Conservation (phyloP, 2,888 invertebrate genomes). For the Venustoraphidia nigricollis region DNA sequence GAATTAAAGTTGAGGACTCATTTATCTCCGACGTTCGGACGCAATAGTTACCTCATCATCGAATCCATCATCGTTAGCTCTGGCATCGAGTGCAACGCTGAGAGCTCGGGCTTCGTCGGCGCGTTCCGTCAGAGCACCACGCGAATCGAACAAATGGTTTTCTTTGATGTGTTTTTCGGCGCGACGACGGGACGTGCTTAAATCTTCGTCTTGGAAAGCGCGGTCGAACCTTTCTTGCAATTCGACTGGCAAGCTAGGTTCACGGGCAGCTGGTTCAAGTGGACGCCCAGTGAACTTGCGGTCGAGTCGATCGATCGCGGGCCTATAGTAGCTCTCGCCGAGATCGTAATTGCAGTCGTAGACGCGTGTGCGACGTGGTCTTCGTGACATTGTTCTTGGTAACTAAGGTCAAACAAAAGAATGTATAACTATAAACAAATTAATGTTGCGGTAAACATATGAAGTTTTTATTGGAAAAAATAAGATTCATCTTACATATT, state of each 20-base stretch:
- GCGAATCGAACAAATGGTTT: slow-evolving; percentile 46
- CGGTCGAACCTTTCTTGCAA: slow-evolving; percentile 26
- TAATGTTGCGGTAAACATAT: too few relatives aligned
- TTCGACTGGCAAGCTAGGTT: slow-evolving; percentile 18
- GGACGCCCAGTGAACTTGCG: slow-evolving; percentile 46
- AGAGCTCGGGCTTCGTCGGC: slow-evolving; percentile 31
- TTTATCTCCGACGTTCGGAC: too few relatives aligned
- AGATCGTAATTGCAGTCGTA: slow-evolving; percentile 78
- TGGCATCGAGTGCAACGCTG: slow-evolving; percentile 25
- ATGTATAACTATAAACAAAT: too few relatives aligned
- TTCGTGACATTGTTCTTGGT: slow-evolving; percentile 24
- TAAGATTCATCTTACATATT: not conserved
- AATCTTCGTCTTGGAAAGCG: slow-evolving; percentile 34
- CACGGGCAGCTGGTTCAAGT: slow-evolving; percentile 17
- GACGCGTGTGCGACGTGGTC: slow-evolving; percentile 65
- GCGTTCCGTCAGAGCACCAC: slow-evolving; percentile 34
- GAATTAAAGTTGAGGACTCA: too few relatives aligned
- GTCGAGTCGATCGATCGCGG: slow-evolving; percentile 59
- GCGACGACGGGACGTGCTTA: slow-evolving; percentile 33
- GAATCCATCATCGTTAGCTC: slow-evolving; percentile 28
- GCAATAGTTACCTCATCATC: slow-evolving; percentile 31
- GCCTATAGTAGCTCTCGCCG: slow-evolving; percentile 69
- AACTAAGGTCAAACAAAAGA: not conserved
- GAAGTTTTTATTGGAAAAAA: too few relatives aligned
- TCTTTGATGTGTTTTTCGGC: slow-evolving; percentile 33